These are phyloP conservation scores for Scaptomyza cyrtandrae DNA, from an alignment of 2,888 invertebrate genomes.

Conservation along the genomic window DNA sequence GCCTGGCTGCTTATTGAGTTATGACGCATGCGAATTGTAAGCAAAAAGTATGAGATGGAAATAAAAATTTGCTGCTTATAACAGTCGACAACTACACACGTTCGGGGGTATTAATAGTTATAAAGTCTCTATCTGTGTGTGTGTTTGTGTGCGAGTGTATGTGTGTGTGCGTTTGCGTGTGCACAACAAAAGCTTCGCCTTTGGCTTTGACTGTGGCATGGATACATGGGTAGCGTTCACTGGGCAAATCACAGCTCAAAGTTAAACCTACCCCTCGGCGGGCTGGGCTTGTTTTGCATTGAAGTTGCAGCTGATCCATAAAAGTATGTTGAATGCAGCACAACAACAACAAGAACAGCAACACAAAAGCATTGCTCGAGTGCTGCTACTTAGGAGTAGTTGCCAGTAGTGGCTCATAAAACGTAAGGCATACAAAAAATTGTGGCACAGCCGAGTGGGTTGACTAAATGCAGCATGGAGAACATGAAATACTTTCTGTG, in stretches of 20 bases:
- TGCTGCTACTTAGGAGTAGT: slow-evolving; percentile 59
- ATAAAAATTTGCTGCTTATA: slow-evolving; percentile 77
- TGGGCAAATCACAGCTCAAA: slow-evolving; percentile 55
- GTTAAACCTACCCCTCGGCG: slow-evolving; percentile 43
- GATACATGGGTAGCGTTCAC: slow-evolving; percentile 5
- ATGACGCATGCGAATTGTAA: slow-evolving; percentile 75
- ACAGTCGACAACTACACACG: slow-evolving; percentile 49
- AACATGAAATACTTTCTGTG: slow-evolving; percentile 7
- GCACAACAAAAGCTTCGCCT: slow-evolving; percentile 70
- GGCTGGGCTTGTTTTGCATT: slow-evolving; percentile 64
- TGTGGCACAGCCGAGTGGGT: slow-evolving; percentile 37
- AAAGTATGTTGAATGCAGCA: slow-evolving; percentile 71
- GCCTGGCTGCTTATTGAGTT: slow-evolving; percentile 72
- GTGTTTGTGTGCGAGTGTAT: not conserved
- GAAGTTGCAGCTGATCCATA: slow-evolving; percentile 79
- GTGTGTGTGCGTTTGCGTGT: slow-evolving; percentile 37
- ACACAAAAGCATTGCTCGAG: slow-evolving; percentile 56
- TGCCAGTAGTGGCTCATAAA: slow-evolving; percentile 58
- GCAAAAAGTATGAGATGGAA: slow-evolving; percentile 57
- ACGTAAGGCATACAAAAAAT: slow-evolving; percentile 52
- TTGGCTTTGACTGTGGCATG: slow-evolving; percentile 30
- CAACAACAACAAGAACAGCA: slow-evolving; percentile 27
- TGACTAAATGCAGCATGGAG: slow-evolving; percentile 6
- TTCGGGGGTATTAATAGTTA: slow-evolving; percentile 34
- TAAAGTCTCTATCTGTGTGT: slow-evolving; percentile 29